Evolutionary conservation across 2,888 invertebrate species (phyloP).

Genomic region (Drosophila mayaguana): DNA sequence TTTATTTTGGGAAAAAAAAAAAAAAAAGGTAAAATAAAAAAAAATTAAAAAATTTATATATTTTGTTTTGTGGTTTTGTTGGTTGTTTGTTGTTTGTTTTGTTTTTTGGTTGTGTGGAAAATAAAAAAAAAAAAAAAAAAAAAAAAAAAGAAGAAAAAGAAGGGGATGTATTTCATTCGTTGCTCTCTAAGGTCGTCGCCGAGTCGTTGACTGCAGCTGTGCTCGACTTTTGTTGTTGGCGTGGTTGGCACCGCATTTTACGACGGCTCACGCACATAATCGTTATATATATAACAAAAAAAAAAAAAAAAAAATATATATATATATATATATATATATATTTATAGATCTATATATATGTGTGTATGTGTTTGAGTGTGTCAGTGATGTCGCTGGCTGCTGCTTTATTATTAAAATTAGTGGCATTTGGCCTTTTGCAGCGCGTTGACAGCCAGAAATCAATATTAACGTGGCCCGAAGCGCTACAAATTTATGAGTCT

Average conservation of each 20-base stretch:
- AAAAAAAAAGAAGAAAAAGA: too few species aligned
- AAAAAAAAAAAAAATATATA: too few species aligned
- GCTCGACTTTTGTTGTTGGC: conserved; percentile 49
- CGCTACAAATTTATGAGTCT: conserved; percentile 54
- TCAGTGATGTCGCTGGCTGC: conserved; percentile 12
- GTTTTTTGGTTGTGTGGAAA: too few species aligned
- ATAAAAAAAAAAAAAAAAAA: too few species aligned
- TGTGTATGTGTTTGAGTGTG: conserved; percentile 6
- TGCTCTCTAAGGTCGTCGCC: conserved; percentile 50
- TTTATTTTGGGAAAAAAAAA: too few species aligned
- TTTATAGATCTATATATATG: conserved; percentile 13
- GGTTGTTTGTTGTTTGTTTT: too few species aligned
- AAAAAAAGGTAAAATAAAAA: too few species aligned
- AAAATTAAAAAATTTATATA: too few species aligned
- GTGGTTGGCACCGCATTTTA: conserved; percentile 68
- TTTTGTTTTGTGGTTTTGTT: too few species aligned
- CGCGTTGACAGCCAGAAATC: conserved; percentile 76
- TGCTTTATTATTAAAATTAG: conserved; percentile 61
- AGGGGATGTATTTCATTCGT: conserved; percentile 23
- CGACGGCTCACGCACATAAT: conserved; percentile 51
- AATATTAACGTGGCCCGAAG: conserved; percentile 64
- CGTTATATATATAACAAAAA: conserved; percentile 35
- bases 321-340: conserved; percentile 24
- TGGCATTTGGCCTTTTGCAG: conserved; percentile 74
- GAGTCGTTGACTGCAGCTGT: conserved; percentile 63